Evolutionary conservation across 2,797 vertebrate genomes (phyloP).

Genomic region (Neoniphon sammara): DNA sequence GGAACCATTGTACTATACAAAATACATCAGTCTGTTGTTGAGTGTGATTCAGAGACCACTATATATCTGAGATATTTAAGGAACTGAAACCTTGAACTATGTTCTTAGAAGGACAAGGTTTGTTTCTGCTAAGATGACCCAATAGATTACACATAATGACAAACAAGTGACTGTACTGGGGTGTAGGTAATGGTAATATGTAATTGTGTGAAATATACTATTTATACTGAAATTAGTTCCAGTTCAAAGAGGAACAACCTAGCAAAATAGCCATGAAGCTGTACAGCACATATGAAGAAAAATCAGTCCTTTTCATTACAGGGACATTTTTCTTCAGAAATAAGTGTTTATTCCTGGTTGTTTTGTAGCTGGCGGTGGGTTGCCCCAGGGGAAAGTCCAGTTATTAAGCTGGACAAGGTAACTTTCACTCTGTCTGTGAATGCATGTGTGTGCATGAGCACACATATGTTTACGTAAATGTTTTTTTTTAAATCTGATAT

Average conservation of each 20-base stretch:
- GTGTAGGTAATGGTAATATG: too few relatives aligned
- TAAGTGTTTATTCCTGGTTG: neutral
- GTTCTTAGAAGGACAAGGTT: slow-evolving; percentile 1
- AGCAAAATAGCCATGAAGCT: too few relatives aligned
- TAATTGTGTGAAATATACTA: too few relatives aligned
- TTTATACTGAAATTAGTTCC: too few relatives aligned
- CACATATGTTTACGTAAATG: neutral
- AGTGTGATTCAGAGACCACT: too few relatives aligned
- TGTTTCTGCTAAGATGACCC: slow-evolving; percentile 18
- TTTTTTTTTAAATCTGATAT: neutral
- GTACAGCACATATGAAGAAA: too few relatives aligned
- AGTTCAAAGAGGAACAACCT: too few relatives aligned
- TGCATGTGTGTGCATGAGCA: neutral
- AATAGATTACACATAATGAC: slow-evolving; percentile 4
- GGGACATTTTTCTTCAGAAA: too few relatives aligned
- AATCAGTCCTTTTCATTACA: too few relatives aligned
- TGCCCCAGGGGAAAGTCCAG: slow-evolving; percentile 51
- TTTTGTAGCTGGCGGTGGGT: slow-evolving; percentile 4
- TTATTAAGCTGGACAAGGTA: neutral
- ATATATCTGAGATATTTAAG: slow-evolving; percentile 3
- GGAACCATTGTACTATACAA: too few relatives aligned
- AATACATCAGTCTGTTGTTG: too few relatives aligned
- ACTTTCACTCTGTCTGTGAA: neutral
- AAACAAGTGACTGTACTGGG: neutral
- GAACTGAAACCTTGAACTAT: slow-evolving; percentile 57